Evolutionary conservation across 1,140 invertebrate genomes (phyloP).

Genomic region (Popillia japonica): DNA sequence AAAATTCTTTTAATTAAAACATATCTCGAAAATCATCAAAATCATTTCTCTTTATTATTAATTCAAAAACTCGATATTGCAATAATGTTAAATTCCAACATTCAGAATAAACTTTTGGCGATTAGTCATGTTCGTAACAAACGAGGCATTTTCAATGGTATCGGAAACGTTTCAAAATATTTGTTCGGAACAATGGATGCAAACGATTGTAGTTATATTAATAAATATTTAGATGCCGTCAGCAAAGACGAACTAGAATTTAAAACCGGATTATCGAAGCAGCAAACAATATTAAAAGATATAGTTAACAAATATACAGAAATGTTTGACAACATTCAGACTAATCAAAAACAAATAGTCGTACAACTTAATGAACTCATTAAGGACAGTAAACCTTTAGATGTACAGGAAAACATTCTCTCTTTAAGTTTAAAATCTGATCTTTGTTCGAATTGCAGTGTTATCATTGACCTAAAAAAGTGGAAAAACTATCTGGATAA

Average conservation of each 20-base stretch:
- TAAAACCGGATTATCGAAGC: too few relatives aligned
- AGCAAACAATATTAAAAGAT: background rate
- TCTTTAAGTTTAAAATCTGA: background rate
- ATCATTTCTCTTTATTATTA: background rate
- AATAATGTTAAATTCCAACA: constrained; percentile 3
- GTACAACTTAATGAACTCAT: constrained; percentile 17
- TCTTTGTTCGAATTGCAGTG: too few relatives aligned
- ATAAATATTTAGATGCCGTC: too few relatives aligned
- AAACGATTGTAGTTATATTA: constrained; percentile 14
- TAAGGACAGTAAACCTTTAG: constrained; percentile 11
- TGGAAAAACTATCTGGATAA: too few relatives aligned
- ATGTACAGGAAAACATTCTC: constrained; percentile 11
- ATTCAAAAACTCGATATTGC: background rate
- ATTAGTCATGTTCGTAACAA: constrained; percentile 10
- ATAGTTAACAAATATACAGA: constrained; percentile 11
- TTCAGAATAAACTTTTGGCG: constrained; percentile 7
- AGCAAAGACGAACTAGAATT: too few relatives aligned
- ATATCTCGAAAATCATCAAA: background rate
- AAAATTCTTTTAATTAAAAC: background rate
- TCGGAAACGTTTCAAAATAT: constrained; percentile 39
- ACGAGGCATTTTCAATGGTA: constrained; percentile 39
- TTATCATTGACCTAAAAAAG: too few relatives aligned
- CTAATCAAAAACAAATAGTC: too few relatives aligned
- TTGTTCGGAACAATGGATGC: constrained; percentile 42
- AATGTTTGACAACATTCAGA: too few relatives aligned